phyloP scores from a whole-genome alignment of 2,113 vertebrate species.

The Ondatra zibethicus region DNA sequence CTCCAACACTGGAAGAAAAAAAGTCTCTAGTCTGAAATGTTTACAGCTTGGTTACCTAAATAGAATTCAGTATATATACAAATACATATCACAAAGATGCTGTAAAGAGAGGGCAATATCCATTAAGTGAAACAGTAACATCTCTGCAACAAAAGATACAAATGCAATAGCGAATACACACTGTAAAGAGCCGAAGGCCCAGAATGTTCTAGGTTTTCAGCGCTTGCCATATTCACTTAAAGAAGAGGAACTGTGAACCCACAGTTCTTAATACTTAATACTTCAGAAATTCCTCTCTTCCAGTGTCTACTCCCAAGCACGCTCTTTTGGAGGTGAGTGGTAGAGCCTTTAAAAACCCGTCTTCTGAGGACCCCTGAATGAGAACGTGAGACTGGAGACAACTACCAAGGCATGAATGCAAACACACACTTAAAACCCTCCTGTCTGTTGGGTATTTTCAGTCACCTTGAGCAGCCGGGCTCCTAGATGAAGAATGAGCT shows the following conservation, averaged over 20 bases:
- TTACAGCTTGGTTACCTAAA: not conserved
- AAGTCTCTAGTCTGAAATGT: not conserved
- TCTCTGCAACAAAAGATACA: not conserved
- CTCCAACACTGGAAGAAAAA: not conserved
- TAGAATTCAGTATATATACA: not conserved
- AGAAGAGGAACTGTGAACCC: not conserved
- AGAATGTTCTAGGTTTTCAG: not conserved
- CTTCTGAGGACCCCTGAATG: slow-evolving; percentile 20
- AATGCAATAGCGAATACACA: not conserved
- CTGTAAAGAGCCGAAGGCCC: not conserved
- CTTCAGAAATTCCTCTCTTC: slow-evolving; percentile 46
- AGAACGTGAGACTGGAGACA: slow-evolving; percentile 33
- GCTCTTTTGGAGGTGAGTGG: not conserved
- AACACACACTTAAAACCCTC: not conserved
- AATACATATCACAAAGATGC: not conserved
- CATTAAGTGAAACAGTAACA: not conserved
- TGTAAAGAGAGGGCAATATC: not conserved
- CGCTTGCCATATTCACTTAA: slow-evolving; percentile 26
- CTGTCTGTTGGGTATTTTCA: not conserved
- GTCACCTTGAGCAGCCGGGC: not conserved
- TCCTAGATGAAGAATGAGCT: not conserved
- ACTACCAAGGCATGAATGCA: not conserved
- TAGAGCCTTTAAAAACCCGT: not conserved
- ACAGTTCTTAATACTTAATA: slow-evolving; percentile 19
- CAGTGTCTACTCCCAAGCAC: not conserved